A percentile compares a stretch with the other conserved stretches of the same genome.
Conservation (phyloP, 2,113 vertebrate species). For the Tretioscincus oriximinensis region DNA sequence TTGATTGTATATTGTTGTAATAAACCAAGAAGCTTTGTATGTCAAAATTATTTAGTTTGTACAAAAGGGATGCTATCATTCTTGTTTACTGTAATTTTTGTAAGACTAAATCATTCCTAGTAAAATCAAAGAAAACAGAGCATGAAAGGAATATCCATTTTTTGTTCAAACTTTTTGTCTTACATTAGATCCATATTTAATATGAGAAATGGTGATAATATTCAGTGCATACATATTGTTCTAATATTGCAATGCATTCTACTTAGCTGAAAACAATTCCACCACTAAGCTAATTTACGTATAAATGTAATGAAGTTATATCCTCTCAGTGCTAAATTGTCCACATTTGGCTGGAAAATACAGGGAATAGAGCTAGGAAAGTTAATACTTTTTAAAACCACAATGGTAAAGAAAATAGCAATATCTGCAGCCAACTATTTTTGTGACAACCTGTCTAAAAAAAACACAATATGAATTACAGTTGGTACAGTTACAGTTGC, state of each 20-base stretch:
- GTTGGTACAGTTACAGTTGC: neutral
- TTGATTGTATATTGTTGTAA: conserved; percentile 87
- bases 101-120: conserved; percentile 82
- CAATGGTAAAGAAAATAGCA: too few species aligned
- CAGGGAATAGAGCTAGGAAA: too few species aligned
- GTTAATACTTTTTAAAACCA: too few species aligned
- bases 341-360: too few species aligned
- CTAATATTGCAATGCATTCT: conserved; percentile 44
- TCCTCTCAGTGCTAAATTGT: neutral
- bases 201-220: conserved; percentile 54
- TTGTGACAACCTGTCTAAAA: neutral
- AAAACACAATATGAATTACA: neutral
- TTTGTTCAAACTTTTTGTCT: conserved; percentile 67
- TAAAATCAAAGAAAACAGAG: conserved; percentile 62
- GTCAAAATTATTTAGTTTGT: conserved; percentile 84
- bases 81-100: conserved; percentile 90
- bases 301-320: conserved; percentile 23
- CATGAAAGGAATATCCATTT: conserved; percentile 26
- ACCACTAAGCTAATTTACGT: conserved; percentile 6
- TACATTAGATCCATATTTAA: conserved; percentile 64
- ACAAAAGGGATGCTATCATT: conserved; percentile 86
- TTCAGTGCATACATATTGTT: conserved; percentile 34
- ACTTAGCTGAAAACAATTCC: conserved; percentile 30
- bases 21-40: conserved; percentile 81
- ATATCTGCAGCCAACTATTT: neutral